Evolutionary conservation across 2,113 vertebrate species (phyloP).

Genomic region (Pantherophis guttatus): DNA sequence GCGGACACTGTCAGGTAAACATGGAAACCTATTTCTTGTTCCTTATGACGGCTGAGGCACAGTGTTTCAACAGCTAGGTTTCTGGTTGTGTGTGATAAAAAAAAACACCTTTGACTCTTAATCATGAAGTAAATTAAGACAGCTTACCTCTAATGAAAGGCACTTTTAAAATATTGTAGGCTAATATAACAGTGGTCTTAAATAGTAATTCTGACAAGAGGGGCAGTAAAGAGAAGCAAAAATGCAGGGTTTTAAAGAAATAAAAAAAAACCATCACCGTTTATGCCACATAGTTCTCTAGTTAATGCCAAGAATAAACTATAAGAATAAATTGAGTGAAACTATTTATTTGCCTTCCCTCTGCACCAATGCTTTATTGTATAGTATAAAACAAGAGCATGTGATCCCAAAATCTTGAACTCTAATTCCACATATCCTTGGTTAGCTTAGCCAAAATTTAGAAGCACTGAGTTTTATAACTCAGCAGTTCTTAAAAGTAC

Average conservation of each 20-base stretch:
- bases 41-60: neutral
- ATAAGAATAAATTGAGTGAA: neutral
- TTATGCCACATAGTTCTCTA: neutral
- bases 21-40: neutral
- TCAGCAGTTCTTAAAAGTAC: neutral
- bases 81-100: neutral
- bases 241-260: neutral
- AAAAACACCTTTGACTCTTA: neutral
- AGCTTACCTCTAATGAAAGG: neutral
- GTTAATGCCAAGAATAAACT: neutral
- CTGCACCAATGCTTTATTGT: neutral
- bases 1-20: conserved; percentile 88
- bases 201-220: neutral
- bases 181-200: neutral
- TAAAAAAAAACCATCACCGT: neutral
- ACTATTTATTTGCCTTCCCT: neutral
- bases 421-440: neutral
- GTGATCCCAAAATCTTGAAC: neutral
- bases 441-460: neutral
- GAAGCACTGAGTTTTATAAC: neutral
- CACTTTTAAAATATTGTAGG: neutral
- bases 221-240: neutral
- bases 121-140: neutral
- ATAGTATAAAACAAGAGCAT: neutral
- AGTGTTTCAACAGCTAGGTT: neutral